These are phyloP conservation scores for Toxotes lorentzi DNA, from an alignment of 2,797 vertebrate species.

Conservation along the genomic window DNA sequence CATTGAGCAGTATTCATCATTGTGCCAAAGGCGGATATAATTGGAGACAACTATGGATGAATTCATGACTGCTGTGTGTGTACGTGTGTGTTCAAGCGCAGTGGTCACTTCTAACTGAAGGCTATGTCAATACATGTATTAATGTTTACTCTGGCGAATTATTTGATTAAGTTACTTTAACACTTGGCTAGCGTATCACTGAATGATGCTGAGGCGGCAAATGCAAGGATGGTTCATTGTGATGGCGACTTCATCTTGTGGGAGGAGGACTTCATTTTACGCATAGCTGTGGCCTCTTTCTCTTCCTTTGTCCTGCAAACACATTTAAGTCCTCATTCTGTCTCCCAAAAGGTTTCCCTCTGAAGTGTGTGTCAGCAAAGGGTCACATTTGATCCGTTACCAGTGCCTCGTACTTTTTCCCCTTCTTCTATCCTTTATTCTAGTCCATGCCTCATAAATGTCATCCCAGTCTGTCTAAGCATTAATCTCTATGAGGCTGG, in stretches of 20 bases:
- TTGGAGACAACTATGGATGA: constrained; percentile 63
- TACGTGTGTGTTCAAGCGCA: constrained; percentile 11
- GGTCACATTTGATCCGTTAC: constrained; percentile 62
- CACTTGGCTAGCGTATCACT: constrained; percentile 43
- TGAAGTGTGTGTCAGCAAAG: constrained; percentile 43
- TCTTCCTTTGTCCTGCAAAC: constrained; percentile 12
- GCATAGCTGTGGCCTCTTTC: constrained; percentile 13
- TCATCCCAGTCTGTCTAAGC: constrained; percentile 78
- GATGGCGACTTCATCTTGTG: constrained; percentile 19
- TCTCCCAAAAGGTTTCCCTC: constrained; percentile 41
- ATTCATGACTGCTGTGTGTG: constrained; percentile 30
- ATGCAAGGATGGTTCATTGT: constrained; percentile 33
- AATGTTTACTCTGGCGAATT: constrained; percentile 63
- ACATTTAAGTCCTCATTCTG: constrained; percentile 34
- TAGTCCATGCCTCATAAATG: constrained; percentile 81
- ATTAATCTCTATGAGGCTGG: constrained; percentile 81
- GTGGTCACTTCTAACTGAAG: constrained; percentile 57
- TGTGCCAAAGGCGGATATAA: constrained; percentile 43
- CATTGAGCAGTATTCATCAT: constrained; percentile 58
- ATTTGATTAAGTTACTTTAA: constrained; percentile 72
- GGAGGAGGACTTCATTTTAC: constrained; percentile 11
- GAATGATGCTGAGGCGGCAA: constrained; percentile 46
- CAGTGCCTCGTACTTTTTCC: constrained; percentile 51
- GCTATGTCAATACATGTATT: constrained; percentile 64
- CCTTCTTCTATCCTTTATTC: constrained; percentile 62